Conservation (phyloP, 2,888 invertebrate genomes). For the Ectropis crepuscularia region DNA sequence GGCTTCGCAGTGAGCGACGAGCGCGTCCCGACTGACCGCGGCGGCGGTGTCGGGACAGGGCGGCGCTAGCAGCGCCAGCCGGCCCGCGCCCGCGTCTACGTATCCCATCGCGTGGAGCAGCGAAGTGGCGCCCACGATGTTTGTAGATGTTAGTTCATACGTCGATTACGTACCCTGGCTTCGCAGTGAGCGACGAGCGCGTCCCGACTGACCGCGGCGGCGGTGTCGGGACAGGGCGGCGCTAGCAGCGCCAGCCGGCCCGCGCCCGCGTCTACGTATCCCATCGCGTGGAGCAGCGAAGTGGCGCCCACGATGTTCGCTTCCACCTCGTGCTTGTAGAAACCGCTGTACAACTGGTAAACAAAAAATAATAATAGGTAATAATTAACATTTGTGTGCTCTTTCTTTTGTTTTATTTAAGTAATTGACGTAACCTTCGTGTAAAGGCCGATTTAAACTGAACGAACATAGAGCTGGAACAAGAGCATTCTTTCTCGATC, state of each 20-base stretch:
- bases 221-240: conserved; percentile 92
- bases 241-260: conserved; percentile 87
- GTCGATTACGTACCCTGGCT: conserved; percentile 89
- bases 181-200: conserved; percentile 94
- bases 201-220: conserved; percentile 91
- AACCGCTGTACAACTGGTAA: conserved; percentile 92
- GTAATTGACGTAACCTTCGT: no score
- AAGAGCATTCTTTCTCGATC: no score
- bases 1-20: conserved; percentile 94
- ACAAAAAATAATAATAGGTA: no score
- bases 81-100: conserved; percentile 80
- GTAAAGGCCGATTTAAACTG: no score
- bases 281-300: conserved; percentile 91
- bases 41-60: conserved; percentile 93
- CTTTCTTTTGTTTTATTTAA: no score
- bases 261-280: conserved; percentile 87
- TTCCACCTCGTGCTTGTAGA: conserved; percentile 94
- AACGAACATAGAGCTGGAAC: no score
- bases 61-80: conserved; percentile 88
- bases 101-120: no score
- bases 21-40: conserved; percentile 92
- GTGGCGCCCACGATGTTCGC: conserved; percentile 92
- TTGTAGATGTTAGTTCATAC: no score
- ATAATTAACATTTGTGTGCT: no score
- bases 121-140: neutral